A percentile compares a stretch with the other conserved stretches of the same genome.
Evolutionary conservation across 2,113 vertebrate species (phyloP).

Genomic region (Neogale vison): DNA sequence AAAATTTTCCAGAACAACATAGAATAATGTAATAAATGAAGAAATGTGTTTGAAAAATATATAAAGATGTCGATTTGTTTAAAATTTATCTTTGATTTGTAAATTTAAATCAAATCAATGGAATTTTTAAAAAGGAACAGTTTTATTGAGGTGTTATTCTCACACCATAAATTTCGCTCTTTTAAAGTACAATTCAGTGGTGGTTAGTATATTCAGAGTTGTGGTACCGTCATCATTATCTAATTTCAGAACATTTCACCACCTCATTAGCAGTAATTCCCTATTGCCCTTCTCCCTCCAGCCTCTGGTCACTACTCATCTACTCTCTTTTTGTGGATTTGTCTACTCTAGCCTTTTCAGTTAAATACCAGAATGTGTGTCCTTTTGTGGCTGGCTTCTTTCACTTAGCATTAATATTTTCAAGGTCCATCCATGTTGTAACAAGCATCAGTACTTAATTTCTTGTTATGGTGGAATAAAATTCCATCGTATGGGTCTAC

Average conservation of each 20-base stretch:
- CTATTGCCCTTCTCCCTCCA: not conserved
- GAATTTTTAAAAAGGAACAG: not conserved
- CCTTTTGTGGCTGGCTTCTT: not conserved
- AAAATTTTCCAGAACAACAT: not conserved
- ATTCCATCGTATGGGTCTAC: not conserved
- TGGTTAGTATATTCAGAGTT: not conserved
- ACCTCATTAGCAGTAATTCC: not conserved
- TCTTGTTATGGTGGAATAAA: not conserved
- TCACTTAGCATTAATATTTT: not conserved
- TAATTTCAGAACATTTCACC: not conserved
- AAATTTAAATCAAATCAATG: not conserved
- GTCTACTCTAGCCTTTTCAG: not conserved
- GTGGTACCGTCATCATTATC: not conserved
- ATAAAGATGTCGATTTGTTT: not conserved
- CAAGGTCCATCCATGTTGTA: not conserved
- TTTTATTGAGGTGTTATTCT: not conserved
- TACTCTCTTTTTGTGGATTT: not conserved
- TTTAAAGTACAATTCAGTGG: not conserved
- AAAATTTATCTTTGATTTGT: not conserved
- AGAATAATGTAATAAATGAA: not conserved
- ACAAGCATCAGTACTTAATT: not conserved
- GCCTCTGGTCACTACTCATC: not conserved
- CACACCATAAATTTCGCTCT: not conserved
- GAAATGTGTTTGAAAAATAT: not conserved
- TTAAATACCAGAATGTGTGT: not conserved